These are phyloP conservation scores for Lochmaea capreae DNA, from an alignment of 2,888 invertebrate genomes.

Conservation along the genomic window DNA sequence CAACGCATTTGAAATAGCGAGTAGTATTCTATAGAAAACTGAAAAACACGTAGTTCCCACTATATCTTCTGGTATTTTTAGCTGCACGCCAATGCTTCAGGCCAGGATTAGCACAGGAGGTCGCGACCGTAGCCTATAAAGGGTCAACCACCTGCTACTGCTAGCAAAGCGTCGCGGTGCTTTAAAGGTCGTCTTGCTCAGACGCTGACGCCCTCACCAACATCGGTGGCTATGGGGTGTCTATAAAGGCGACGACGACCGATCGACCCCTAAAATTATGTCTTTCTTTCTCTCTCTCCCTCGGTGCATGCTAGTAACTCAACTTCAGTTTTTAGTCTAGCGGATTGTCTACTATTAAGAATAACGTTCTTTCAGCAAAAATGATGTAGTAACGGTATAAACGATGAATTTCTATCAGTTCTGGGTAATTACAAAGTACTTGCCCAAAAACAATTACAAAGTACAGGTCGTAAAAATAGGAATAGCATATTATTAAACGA, in stretches of 20 bases:
- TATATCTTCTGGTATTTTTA: not conserved
- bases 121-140: constrained; percentile 36
- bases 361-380: not conserved
- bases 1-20: no score
- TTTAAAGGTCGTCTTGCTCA: constrained; percentile 41
- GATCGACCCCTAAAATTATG: constrained; percentile 25
- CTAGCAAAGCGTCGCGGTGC: constrained; percentile 31
- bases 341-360: not conserved
- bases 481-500: no score
- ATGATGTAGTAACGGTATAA: no score
- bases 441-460: no score
- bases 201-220: constrained; percentile 23
- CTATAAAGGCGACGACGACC: constrained; percentile 14
- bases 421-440: no score
- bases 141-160: constrained; percentile 42
- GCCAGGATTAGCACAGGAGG: constrained; percentile 31
- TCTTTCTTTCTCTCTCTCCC: constrained; percentile 14
- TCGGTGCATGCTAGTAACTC: constrained; percentile 5
- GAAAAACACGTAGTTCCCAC: no score
- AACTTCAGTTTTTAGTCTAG: constrained; percentile 3
- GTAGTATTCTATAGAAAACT: no score
- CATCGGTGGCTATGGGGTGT: constrained; percentile 23
- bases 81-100: constrained; percentile 13
- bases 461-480: no score
- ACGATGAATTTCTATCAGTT: no score